Evolutionary conservation across 2,113 vertebrate species (phyloP).

Genomic region (Anoplopoma fimbria): DNA sequence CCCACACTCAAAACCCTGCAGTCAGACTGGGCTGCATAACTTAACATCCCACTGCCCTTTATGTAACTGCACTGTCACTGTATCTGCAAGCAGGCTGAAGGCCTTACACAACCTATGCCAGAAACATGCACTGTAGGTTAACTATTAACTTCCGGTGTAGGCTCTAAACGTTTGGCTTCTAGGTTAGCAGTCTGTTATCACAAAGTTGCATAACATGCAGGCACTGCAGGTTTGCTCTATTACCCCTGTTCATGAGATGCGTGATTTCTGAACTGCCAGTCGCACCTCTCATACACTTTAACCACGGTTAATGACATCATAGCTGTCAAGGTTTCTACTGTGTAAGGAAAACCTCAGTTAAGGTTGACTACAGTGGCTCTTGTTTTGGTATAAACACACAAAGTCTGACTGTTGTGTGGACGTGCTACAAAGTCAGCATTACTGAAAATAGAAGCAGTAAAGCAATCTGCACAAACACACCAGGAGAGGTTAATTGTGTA

Average conservation of each 20-base stretch:
- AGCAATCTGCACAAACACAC: too few species aligned
- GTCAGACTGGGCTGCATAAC: conserved; percentile 34
- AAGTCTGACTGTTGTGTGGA: not conserved
- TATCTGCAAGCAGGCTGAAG: not conserved
- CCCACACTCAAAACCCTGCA: conserved; percentile 22
- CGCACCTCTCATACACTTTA: not conserved
- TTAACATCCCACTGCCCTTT: conserved; percentile 58
- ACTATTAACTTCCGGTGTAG: conserved; percentile 5
- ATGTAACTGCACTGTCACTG: conserved; percentile 50
- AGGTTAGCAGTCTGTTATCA: not conserved
- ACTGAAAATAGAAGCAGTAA: too few species aligned
- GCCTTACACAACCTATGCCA: conserved; percentile 40
- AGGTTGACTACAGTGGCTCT: not conserved
- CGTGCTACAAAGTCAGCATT: not conserved
- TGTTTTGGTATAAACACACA: not conserved
- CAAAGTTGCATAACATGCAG: conserved; percentile 26
- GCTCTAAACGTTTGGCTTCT: not conserved
- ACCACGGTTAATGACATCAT: conserved; percentile 7
- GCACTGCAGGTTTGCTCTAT: conserved; percentile 28
- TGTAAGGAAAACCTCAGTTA: not conserved
- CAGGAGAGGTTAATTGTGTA: too few species aligned
- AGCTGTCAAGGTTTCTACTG: not conserved
- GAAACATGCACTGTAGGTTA: not conserved
- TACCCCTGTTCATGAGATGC: conserved; percentile 34
- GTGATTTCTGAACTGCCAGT: too few species aligned